A percentile compares a stretch with the other conserved stretches of the same genome.
Conservation (phyloP, 2,113 vertebrate species). For the Pogonocichla stellata region DNA sequence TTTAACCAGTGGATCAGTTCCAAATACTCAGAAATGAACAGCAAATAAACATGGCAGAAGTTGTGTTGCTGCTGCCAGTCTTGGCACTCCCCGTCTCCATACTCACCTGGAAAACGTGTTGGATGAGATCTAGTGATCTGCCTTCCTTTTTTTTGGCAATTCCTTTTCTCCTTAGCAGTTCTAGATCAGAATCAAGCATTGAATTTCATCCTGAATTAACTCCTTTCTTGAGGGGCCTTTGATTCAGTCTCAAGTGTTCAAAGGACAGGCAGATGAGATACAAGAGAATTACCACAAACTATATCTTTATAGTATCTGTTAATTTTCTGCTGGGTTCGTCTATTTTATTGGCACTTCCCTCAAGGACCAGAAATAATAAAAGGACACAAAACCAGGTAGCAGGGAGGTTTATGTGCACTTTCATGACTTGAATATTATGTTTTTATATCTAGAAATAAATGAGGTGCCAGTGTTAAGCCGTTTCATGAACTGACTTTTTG, state of each 20-base stretch:
- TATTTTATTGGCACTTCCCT: not conserved
- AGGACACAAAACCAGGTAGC: not conserved
- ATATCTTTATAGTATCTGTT: not conserved
- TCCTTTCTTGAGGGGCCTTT: not conserved
- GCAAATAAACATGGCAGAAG: not conserved
- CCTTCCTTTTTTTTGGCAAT: not conserved
- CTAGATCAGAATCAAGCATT: constrained; percentile 4
- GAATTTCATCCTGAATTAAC: constrained; percentile 22
- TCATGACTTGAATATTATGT: not conserved
- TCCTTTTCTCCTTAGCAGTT: not conserved
- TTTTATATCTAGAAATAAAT: not conserved
- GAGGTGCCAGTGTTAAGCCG: not conserved
- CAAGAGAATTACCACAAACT: not conserved
- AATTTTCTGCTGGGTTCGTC: not conserved
- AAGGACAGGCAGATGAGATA: not conserved
- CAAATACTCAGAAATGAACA: not conserved
- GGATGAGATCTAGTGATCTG: not conserved
- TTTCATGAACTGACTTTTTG: not conserved
- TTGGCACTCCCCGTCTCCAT: not conserved
- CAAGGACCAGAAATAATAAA: not conserved
- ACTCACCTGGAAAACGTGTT: not conserved
- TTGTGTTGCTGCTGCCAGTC: not conserved
- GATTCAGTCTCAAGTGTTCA: not conserved
- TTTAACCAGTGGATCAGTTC: not conserved
- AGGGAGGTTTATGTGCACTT: not conserved